Conservation (phyloP, 2,797 vertebrate species). For the Helicolenus hilgendorfi region DNA sequence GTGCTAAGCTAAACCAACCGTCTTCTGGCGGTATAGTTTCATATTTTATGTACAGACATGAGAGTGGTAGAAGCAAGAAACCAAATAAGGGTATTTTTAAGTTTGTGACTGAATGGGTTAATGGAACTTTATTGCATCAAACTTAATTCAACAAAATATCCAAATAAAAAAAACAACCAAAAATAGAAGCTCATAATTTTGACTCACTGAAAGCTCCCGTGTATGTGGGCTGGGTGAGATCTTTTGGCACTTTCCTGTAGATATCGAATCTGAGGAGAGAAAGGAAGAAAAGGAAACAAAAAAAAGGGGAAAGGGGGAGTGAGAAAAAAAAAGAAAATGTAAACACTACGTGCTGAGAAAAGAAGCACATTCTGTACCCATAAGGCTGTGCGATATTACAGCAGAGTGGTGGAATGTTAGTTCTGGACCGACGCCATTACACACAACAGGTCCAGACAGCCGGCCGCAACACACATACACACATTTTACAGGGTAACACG, state of each 20-base stretch:
- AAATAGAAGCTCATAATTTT: background rate
- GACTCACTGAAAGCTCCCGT: constrained; percentile 99
- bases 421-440: constrained; percentile 81
- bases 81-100: background rate
- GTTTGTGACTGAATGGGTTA: background rate
- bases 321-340: constrained; percentile 55
- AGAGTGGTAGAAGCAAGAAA: background rate
- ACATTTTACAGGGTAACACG: background rate
- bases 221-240: constrained; percentile 99
- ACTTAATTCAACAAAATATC: background rate
- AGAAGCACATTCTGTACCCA: constrained; percentile 88
- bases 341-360: constrained; percentile 81
- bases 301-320: constrained; percentile 25
- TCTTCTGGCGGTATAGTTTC: background rate
- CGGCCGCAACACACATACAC: constrained; percentile 15
- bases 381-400: constrained; percentile 81
- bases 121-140: background rate
- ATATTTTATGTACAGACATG: background rate
- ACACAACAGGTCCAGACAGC: constrained; percentile 67
- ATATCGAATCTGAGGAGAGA: constrained; percentile 95
- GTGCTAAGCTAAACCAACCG: background rate
- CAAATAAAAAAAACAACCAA: background rate
- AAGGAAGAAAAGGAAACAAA: constrained; percentile 46
- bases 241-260: constrained; percentile 99
- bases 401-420: constrained; percentile 86